Base-by-base conservation (phyloP, 37 sponge, comb jelly and placozoan genomes). In the Cliona cf. orientalis region DNA sequence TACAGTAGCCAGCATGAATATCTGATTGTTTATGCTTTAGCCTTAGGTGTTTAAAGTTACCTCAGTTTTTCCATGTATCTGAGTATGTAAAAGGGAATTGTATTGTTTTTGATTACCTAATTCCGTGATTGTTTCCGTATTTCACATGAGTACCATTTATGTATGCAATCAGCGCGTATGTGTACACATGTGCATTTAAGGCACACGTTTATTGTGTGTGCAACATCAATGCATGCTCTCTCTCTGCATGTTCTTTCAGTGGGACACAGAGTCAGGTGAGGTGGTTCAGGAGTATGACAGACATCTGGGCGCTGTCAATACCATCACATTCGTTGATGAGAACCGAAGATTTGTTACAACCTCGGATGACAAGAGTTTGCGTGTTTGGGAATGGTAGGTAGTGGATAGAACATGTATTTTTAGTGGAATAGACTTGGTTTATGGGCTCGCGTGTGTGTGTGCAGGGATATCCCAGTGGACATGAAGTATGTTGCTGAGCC, bases 401-500 rank as follows among this genome's bases (percentile, higher is more conserved):
- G 64, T 62, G 64, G 7, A 19, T 28, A 19, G 9, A 49, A 19
- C 9, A 19, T 49, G 53, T 19, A 19, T 49, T 49, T 49, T 49
- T 49, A 19, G 53, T 49, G 14, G 9, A 19, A 49, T 9, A 49
- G 14, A 49, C 53, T 49, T 14, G 53, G 14, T 49, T 21, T 21
- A 26, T 62, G 40, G 35, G 69, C 6, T 7, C 45, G 74, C n/a
- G 56, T 72, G 74, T 72, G 74, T 72, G 56, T 72, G 74, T 72
- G 22, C 32, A 92, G 93, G 93, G 99, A 98, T 60, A 94, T 94
- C 26, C 99, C 99, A 4, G 93, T 98, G 39, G 99, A 98, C 58
- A 91, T 92, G 90, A 98, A 98, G 84, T 96, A 94, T 78, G 87
- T 98, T n/a, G 94, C 96, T 26, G 99, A 98, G 69, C 99, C 99